Evolutionary conservation across 1,140 invertebrate species (phyloP).

Genomic region (Scaptomyza graminum): DNA sequence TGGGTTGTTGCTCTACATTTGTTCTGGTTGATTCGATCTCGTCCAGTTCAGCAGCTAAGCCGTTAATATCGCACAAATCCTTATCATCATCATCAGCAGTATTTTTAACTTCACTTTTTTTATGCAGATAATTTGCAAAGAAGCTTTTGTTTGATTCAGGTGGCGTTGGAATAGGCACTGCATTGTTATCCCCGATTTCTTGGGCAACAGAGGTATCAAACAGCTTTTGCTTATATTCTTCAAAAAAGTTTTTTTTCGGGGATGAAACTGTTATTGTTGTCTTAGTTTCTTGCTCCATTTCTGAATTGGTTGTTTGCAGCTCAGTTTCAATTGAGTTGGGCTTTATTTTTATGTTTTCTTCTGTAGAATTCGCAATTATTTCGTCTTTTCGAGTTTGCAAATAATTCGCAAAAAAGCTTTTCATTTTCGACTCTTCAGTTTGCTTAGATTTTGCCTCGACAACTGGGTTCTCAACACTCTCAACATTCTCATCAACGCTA

Average conservation of each 20-base stretch:
- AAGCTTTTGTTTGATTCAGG: slow-evolving; percentile 63
- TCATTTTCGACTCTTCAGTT: slow-evolving; percentile 57
- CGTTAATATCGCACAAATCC: slow-evolving; percentile 43
- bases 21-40: slow-evolving; percentile 43
- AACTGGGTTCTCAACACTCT: slow-evolving; percentile 13
- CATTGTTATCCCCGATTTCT: slow-evolving; percentile 4
- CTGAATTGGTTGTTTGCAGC: background rate
- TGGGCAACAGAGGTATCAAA: slow-evolving; percentile 22
- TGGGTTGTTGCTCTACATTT: slow-evolving; percentile 18
- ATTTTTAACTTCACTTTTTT: slow-evolving; percentile 36
- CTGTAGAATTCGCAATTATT: background rate
- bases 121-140: slow-evolving; percentile 64
- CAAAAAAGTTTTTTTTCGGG: slow-evolving; percentile 53
- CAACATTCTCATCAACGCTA: slow-evolving; percentile 42
- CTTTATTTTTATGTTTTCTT: background rate
- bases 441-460: slow-evolving; percentile 47
- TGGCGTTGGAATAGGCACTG: slow-evolving; percentile 37
- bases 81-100: slow-evolving; percentile 13
- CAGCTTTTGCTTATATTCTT: slow-evolving; percentile 57
- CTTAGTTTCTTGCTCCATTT: background rate
- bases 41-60: slow-evolving; percentile 60
- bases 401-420: slow-evolving; percentile 67
- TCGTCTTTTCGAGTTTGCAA: slow-evolving; percentile 50
- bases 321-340: background rate
- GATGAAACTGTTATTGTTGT: background rate